Evolutionary conservation across 2,113 vertebrate species (phyloP), one percentile per base, ranked within the genome.

Genomic region (Pluvianellus socialis): DNA sequence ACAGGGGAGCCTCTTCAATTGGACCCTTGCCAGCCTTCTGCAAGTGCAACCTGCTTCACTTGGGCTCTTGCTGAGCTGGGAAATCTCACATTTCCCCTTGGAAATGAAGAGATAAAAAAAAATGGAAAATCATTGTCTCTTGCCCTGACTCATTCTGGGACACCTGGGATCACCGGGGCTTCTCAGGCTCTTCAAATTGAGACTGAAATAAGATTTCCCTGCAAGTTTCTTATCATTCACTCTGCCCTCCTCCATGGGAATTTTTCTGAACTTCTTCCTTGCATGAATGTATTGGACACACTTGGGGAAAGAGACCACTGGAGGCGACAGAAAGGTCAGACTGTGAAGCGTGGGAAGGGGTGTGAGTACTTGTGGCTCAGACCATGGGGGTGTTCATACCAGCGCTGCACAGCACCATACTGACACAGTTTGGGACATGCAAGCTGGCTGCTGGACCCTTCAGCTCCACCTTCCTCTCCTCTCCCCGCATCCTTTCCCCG

Each of bases 401-500:
- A 65, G 12, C 6, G 23, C 35, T 52, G 33, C 13, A 32, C 33
- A 27, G 20, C 4, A 3, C 18, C 44, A 6, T 28, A 38, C 50
- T 81, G 35, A 52, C 40, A n/a, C 30, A 52, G 26, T 45, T 14
- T 70, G 17, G 10, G 38, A 40, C 0, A 0, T 40, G 12, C 19
- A 24, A 62, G 6, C 3, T 67, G 27, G 12, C 23, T 68, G 9
- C 68, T 45, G 38, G 49, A 45, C 18, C 47, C 44, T 44, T 45
- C 10, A 1, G 33, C 47, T 14, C 22, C 45, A 38, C 9, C 23
- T 14, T 82, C 22, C 13, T 67, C 4, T n/a, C 7, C 4, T 53
- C 26, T 53, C 10, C 4, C 22, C 9, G 9, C 2, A 2, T 86
- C 30, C 22, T 7, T 17, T n/a, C 7, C 14, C 9, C 0, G 0